A percentile compares a stretch with the other conserved stretches of the same genome.
phyloP scores from a whole-genome alignment of 2,797 vertebrate genomes.

The Xiphorhynchus erythropygius region DNA sequence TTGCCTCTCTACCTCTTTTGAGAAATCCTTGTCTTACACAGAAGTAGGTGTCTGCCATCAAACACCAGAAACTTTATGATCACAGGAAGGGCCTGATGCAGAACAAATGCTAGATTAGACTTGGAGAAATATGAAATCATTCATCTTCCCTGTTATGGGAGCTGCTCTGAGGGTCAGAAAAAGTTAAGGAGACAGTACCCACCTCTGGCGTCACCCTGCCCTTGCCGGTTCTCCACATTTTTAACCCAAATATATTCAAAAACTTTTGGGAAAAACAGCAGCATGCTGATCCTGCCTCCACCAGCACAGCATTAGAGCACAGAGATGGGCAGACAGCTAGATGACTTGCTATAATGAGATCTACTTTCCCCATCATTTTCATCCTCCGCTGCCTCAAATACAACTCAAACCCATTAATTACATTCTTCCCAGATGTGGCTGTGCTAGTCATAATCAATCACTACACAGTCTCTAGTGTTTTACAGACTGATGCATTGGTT shows the following conservation, averaged over 20 bases:
- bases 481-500: neutral
- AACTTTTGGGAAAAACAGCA: neutral
- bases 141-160: neutral
- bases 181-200: neutral
- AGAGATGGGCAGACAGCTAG: neutral
- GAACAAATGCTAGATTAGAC: neutral
- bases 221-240: neutral
- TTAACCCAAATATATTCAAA: neutral
- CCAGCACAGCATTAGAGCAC: neutral
- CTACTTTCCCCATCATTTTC: neutral
- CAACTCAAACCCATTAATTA: neutral
- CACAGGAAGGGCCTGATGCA: neutral
- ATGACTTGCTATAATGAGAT: neutral
- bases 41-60: neutral
- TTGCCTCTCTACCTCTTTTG: neutral
- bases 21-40: neutral
- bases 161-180: neutral
- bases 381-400: neutral
- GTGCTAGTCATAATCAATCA: neutral
- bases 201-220: neutral
- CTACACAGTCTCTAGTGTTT: neutral
- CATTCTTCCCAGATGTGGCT: neutral
- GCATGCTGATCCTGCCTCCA: neutral
- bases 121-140: neutral
- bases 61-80: neutral